These are phyloP conservation scores for Piprites chloris DNA, from an alignment of 2,113 vertebrate genomes.

Conservation along the genomic window DNA sequence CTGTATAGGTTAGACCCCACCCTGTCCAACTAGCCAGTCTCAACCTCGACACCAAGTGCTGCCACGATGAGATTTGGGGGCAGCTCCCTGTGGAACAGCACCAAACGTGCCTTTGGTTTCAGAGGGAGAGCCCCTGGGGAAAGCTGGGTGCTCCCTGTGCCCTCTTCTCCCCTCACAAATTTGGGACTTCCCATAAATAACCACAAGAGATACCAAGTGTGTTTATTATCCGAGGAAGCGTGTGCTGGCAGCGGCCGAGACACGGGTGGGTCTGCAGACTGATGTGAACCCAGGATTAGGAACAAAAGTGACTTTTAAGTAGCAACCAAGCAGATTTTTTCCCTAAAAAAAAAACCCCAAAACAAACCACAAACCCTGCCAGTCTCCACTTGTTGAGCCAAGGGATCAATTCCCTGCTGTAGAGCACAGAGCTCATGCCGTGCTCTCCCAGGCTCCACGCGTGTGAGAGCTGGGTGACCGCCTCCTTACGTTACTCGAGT, in stretches of 20 bases:
- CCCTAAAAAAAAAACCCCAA: background rate
- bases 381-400: background rate
- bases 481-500: no score
- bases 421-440: rapidly evolving
- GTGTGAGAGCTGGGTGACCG: no score
- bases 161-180: background rate
- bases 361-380: no score
- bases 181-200: background rate
- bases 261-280: background rate
- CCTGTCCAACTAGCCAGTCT: background rate
- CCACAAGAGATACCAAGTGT: background rate
- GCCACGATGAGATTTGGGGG: background rate
- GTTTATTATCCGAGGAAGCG: background rate
- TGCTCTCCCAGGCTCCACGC: no score
- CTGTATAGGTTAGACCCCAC: background rate
- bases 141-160: background rate
- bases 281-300: rapidly evolving
- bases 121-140: background rate
- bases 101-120: background rate
- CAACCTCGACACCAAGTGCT: background rate
- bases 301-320: background rate
- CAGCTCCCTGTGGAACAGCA: background rate
- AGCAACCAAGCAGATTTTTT: background rate
- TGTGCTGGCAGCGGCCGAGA: background rate
- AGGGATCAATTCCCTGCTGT: rapidly evolving